Conservation (phyloP, 2,113 vertebrate species). For the Willisornis vidua region DNA sequence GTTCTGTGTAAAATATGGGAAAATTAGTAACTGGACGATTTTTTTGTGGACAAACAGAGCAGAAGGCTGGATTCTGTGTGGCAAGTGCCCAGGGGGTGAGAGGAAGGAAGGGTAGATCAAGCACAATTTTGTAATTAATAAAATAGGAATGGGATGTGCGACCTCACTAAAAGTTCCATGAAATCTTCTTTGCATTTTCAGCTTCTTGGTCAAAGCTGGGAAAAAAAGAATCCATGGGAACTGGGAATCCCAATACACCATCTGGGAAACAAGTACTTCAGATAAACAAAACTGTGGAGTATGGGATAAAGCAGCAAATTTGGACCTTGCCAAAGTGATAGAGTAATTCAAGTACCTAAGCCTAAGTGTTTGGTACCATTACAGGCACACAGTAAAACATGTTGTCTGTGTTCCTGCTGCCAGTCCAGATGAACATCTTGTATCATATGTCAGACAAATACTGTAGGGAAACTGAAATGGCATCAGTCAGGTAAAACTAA, state of each 20-base stretch:
- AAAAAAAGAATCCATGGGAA: neutral
- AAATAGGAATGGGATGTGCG: neutral
- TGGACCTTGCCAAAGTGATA: neutral
- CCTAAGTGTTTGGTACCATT: neutral
- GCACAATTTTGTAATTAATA: neutral
- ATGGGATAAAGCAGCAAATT: neutral
- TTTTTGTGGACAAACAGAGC: neutral
- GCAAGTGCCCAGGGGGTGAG: neutral
- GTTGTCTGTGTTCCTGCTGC: neutral
- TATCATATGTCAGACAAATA: neutral
- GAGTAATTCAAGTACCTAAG: neutral
- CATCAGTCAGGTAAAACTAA: neutral
- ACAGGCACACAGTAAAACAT: no score
- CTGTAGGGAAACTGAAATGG: neutral
- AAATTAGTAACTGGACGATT: neutral
- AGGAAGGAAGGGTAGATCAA: neutral
- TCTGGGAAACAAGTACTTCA: neutral
- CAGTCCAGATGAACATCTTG: neutral
- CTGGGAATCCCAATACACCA: neutral
- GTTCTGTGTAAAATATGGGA: neutral
- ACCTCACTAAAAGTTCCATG: neutral
- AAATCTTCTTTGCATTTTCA: neutral
- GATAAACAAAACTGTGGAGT: neutral
- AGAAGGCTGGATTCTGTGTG: neutral
- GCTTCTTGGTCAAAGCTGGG: neutral